phyloP scores from a whole-genome alignment of 2,888 invertebrate genomes.

The Fabriciana adippe region DNA sequence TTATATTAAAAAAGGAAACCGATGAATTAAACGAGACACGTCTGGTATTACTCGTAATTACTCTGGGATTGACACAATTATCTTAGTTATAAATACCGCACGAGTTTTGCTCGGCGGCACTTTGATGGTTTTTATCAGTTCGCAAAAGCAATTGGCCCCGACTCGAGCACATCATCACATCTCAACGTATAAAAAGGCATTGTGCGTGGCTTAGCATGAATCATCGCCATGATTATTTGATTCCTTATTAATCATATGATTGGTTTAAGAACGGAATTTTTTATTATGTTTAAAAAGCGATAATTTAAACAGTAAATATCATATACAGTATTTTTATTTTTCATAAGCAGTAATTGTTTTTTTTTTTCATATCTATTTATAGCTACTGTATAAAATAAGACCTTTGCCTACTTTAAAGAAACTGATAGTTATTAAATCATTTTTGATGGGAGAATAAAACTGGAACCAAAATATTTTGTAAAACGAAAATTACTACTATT shows the following conservation, averaged over 20 bases:
- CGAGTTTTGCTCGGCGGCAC: conserved; percentile 39
- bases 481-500: no score
- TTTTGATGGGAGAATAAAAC: no score
- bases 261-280: not conserved
- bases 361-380: no score
- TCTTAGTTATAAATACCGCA: conserved; percentile 21
- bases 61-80: conserved; percentile 26
- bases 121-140: conserved; percentile 46
- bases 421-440: no score
- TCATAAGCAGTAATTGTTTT: no score
- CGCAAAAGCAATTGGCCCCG: conserved; percentile 42
- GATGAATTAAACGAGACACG: conserved; percentile 15
- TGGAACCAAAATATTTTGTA: no score
- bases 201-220: conserved; percentile 30
- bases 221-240: conserved; percentile 30
- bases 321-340: no score
- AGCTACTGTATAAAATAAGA: no score
- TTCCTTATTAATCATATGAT: conserved; percentile 18
- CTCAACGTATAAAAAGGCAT: conserved; percentile 31
- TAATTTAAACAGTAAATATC: not conserved
- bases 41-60: conserved; percentile 6
- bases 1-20: conserved; percentile 12
- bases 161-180: conserved; percentile 33
- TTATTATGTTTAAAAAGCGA: not conserved
- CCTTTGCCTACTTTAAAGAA: no score